Percentiles rank a stretch among this genome's conserved stretches.
Conservation (phyloP, 1,140 invertebrate species). For the Steinernema khuongi region DNA sequence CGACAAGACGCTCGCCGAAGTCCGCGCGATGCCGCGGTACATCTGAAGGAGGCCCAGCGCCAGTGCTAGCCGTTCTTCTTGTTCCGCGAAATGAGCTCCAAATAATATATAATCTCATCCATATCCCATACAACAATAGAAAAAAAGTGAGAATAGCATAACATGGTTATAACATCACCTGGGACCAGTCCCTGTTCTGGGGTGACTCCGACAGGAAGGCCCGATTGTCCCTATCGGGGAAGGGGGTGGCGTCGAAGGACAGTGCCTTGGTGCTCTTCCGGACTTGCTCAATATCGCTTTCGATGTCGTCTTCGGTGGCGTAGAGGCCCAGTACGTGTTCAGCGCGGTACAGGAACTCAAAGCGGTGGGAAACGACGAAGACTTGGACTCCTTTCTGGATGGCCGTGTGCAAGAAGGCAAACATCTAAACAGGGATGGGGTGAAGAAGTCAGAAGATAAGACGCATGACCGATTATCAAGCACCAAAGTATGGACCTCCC, state of each 20-base stretch:
- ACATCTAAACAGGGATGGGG: neutral
- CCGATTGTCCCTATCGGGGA: neutral
- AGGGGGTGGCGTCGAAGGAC: neutral
- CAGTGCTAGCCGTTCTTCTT: neutral
- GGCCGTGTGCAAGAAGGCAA: neutral
- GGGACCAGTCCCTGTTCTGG: neutral
- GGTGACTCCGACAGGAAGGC: neutral
- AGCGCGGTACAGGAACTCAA: neutral
- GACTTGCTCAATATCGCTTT: neutral
- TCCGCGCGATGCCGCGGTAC: slow-evolving; percentile 39
- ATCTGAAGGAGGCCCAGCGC: neutral
- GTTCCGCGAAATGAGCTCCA: neutral
- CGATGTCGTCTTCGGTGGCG: neutral
- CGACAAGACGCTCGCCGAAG: slow-evolving; percentile 35
- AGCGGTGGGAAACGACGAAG: neutral
- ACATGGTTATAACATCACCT: too few species aligned
- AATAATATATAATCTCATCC: neutral
- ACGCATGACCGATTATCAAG: too few species aligned
- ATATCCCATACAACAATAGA: too few species aligned
- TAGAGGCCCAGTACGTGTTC: neutral
- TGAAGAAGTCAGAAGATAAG: too few species aligned
- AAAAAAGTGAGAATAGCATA: too few species aligned
- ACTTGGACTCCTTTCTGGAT: neutral
- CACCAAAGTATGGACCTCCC: too few species aligned
- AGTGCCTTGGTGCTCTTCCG: neutral